These are phyloP conservation scores for Bombus sylvicola DNA, from an alignment of 1,140 invertebrate species.

Conservation along the genomic window DNA sequence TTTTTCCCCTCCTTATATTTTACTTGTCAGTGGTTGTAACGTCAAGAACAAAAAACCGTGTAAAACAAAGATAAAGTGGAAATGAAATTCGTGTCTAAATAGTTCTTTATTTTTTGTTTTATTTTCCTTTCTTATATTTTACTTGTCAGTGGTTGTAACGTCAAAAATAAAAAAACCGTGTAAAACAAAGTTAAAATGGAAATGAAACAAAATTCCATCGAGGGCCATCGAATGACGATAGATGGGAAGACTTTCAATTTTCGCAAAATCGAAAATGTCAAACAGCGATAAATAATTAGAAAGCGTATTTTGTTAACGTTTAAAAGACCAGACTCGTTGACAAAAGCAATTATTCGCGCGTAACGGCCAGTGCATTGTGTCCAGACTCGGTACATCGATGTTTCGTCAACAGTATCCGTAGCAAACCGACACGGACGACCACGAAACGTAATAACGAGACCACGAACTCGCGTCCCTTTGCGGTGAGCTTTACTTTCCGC, in stretches of 20 bases:
- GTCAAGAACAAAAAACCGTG: background rate
- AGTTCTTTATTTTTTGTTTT: no score
- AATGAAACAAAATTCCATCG: no score
- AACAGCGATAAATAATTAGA: conserved; percentile 9
- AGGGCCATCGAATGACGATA: no score
- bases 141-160: background rate
- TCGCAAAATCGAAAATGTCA: background rate
- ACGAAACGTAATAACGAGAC: conserved; percentile 65
- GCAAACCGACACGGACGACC: conserved; percentile 50
- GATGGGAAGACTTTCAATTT: background rate
- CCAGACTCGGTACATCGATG: conserved; percentile 30
- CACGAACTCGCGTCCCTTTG: conserved; percentile 48
- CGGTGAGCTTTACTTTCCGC: conserved; percentile 26
- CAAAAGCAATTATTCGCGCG: conserved; percentile 27
- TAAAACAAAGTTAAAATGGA: no score
- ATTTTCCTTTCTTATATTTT: background rate
- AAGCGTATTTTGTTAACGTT: conserved; percentile 8
- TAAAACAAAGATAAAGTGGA: no score
- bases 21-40: background rate
- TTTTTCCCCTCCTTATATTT: no score
- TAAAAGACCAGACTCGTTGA: conserved; percentile 5
- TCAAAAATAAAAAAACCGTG: background rate
- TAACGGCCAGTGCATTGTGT: background rate
- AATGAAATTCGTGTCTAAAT: no score
- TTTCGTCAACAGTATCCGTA: conserved; percentile 54